Base-by-base conservation (phyloP, 2,888 invertebrate species). In the Melinaea marsaeus region DNA sequence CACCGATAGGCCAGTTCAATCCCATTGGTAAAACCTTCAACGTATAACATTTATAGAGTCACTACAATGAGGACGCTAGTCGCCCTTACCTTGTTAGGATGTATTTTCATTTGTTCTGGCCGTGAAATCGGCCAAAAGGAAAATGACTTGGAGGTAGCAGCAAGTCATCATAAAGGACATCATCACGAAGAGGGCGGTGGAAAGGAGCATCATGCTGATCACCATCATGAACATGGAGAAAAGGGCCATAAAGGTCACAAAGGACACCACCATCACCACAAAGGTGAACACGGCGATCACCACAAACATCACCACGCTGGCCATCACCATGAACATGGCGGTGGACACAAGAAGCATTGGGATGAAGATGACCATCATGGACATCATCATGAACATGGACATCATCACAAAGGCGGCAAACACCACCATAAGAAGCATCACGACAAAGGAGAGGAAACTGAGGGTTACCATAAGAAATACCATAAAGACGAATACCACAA, bases 401-500 rank as follows among this genome's bases (percentile, higher is more conserved):
- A 95, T 71, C 94, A 94, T 67, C 94, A 95, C 79, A 95, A 96
- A 78, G 95, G 94, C 22, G 95, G 94, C 45, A 95, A 96, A 76
- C 94, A 94, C 81, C 94, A 94, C 51, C 94, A 95, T 77, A 95
- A 96, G 80, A 95, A 95, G 77, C 95, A 95, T 51, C 95, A 95
- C 84, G 96, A 96, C 79, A 96, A 96, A 79, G 96, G 95, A 0
- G 95, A 95, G 75, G 95, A 96, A 75, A 95, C 95, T 57, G 93
- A 95, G 69, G 96, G 96, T 9, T 96, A 95, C 82, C 96, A 96
- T 79, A 95, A 96, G 85, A 96, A 96, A 76, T 94, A 95, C 74
- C 95, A 96, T 83, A 96, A 97, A 80, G 96, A 96, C 78, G 96
- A 96, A 79, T 96, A 94, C 83, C 94, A 95, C 77, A 96, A 96